Conservation (phyloP, 35 echinoderm and acorn worm genomes). For the Heliocidaris erythrogramma region DNA sequence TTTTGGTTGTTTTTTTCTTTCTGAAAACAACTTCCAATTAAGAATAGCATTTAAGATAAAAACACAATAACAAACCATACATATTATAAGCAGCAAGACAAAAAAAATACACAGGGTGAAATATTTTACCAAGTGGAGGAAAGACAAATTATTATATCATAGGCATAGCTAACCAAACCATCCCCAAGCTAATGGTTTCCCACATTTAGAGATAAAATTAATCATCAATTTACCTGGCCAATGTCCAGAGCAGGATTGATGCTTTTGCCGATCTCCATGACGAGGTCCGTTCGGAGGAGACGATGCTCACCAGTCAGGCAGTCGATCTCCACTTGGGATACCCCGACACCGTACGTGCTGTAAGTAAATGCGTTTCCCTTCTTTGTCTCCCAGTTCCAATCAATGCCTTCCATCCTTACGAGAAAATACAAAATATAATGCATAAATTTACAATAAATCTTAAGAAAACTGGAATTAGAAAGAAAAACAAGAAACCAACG, state of each 20-base stretch:
- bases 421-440: background rate
- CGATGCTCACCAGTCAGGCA: slow-evolving; percentile 76
- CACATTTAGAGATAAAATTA: background rate
- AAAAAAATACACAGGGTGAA: too few species aligned
- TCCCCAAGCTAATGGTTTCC: background rate
- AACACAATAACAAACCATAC: too few species aligned
- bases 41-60: too few species aligned
- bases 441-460: background rate
- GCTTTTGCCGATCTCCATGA: slow-evolving; percentile 56
- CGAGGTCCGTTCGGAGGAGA: slow-evolving; percentile 55
- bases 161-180: background rate
- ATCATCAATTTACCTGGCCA: slow-evolving; percentile 58
- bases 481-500: background rate
- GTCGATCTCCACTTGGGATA: slow-evolving; percentile 65
- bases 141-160: too few species aligned
- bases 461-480: background rate
- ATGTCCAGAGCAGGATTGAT: slow-evolving; percentile 63
- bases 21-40: too few species aligned
- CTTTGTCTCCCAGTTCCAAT: slow-evolving; percentile 26
- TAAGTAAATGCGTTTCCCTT: slow-evolving; percentile 40
- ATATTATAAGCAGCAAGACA: too few species aligned
- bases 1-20: too few species aligned
- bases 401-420: slow-evolving; percentile 24
- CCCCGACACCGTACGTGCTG: slow-evolving; percentile 46
- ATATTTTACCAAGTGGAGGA: too few species aligned